A percentile compares a stretch with the other conserved stretches of the same genome.
Conservation (phyloP, 2,888 invertebrate genomes). For the Acanthosepion esculentum region DNA sequence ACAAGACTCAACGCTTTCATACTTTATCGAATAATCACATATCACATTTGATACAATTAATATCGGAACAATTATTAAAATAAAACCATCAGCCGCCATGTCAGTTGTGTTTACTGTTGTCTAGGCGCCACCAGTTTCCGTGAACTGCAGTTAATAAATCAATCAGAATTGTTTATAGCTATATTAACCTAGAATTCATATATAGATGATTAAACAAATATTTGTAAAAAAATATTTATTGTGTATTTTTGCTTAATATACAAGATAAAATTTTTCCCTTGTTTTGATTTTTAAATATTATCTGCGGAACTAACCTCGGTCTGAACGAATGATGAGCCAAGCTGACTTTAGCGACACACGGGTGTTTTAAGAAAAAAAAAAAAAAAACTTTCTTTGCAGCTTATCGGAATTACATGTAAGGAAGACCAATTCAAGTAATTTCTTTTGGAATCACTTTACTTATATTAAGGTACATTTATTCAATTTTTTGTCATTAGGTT, state of each 20-base stretch:
- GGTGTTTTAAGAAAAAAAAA: neutral
- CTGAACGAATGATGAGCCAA: neutral
- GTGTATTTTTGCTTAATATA: neutral
- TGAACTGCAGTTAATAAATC: neutral
- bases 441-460: constrained; percentile 43
- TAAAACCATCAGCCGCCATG: neutral
- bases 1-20: neutral
- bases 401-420: constrained; percentile 39
- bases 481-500: constrained; percentile 42
- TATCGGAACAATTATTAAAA: neutral
- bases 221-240: neutral
- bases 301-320: neutral
- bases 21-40: neutral
- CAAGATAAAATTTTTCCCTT: neutral
- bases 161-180: neutral
- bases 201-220: neutral
- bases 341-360: neutral
- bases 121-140: constrained; percentile 15
- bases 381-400: neutral
- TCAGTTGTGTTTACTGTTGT: neutral
- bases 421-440: constrained; percentile 41
- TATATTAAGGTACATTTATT: constrained; percentile 44
- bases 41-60: neutral
- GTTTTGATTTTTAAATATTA: neutral
- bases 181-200: neutral